phyloP scores from a whole-genome alignment of 2,888 invertebrate species.

The Tachina fera region DNA sequence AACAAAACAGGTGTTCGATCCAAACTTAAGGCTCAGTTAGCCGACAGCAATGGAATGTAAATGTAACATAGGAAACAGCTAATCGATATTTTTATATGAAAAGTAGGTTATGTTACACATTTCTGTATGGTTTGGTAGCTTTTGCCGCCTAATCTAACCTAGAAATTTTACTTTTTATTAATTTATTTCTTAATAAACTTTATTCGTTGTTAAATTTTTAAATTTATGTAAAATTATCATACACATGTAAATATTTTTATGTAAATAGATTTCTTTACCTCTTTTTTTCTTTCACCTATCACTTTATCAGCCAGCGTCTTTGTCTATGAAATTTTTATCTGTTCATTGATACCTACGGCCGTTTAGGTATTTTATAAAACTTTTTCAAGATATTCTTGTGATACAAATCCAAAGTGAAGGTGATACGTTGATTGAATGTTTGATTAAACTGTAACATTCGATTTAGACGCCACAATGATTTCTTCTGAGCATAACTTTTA shows the following conservation, averaged over 20 bases:
- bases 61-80: too few relatives aligned
- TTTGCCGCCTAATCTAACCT: background rate
- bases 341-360: conserved; percentile 18
- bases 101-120: too few relatives aligned
- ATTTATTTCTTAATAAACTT: background rate
- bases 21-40: too few relatives aligned
- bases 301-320: background rate
- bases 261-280: background rate
- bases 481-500: conserved; percentile 1
- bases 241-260: background rate
- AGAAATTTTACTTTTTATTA: background rate
- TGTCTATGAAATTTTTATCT: conserved; percentile 38
- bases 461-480: conserved; percentile 36
- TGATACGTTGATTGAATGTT: conserved; percentile 75
- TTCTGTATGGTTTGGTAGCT: too few relatives aligned
- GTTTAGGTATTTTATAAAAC: conserved; percentile 52
- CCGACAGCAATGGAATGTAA: too few relatives aligned
- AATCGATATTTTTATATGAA: too few relatives aligned
- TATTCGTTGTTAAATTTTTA: background rate
- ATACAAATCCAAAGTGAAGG: conserved; percentile 76
- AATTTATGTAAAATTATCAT: background rate
- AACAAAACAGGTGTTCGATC: too few relatives aligned
- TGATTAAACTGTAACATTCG: conserved; percentile 73
- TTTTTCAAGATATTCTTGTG: conserved; percentile 77
- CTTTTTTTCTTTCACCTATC: background rate